phyloP scores from a whole-genome alignment of 1,140 invertebrate species.

The Drosophila murphyi region DNA sequence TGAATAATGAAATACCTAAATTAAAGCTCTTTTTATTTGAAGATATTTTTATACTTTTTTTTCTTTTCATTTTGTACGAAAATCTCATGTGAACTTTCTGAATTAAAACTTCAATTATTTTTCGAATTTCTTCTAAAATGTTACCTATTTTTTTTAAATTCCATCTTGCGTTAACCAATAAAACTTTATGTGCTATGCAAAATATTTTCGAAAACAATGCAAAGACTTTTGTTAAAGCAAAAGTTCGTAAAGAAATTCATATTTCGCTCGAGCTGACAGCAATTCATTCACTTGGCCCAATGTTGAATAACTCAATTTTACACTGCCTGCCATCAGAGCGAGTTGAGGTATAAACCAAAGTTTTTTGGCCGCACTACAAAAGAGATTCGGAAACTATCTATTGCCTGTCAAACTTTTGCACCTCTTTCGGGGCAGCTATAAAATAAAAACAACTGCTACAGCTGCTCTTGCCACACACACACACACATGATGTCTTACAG shows the following conservation, averaged over 20 bases:
- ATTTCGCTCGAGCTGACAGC: background rate
- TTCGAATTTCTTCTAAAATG: background rate
- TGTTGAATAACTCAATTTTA: background rate
- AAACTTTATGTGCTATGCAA: background rate
- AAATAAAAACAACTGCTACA: slow-evolving; percentile 14
- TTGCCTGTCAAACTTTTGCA: slow-evolving; percentile 48
- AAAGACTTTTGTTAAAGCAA: background rate
- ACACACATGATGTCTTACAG: slow-evolving; percentile 1
- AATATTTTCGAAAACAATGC: background rate
- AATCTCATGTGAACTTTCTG: too few relatives aligned
- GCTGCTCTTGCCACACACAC: slow-evolving; percentile 17
- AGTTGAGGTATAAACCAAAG: slow-evolving; percentile 29
- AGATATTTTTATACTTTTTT: too few relatives aligned
- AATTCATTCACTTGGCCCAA: slow-evolving; percentile 15
- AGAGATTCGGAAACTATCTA: slow-evolving; percentile 36
- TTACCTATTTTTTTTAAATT: too few relatives aligned
- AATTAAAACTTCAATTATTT: background rate
- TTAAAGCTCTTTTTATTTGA: too few relatives aligned
- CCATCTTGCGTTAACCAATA: background rate
- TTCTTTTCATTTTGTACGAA: too few relatives aligned
- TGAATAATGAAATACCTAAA: too few relatives aligned
- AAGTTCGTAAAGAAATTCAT: background rate
- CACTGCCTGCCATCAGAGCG: background rate
- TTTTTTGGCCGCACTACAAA: slow-evolving; percentile 17
- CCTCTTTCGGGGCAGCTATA: slow-evolving; percentile 31